phyloP scores from a whole-genome alignment of 2,888 invertebrate species.

The Latheticus oryzae region DNA sequence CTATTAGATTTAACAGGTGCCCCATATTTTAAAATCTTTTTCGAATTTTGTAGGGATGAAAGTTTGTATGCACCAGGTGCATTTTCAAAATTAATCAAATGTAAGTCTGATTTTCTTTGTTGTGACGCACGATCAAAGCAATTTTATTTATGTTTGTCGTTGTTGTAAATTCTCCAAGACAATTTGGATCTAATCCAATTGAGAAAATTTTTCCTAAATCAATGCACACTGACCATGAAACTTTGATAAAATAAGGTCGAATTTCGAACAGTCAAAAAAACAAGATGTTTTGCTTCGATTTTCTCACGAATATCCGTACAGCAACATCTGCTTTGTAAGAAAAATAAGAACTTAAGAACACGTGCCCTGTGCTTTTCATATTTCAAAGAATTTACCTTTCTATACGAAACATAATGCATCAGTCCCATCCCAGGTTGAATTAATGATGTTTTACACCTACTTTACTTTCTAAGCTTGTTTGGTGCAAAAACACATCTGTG shows the following conservation, averaged over 20 bases:
- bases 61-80: slow-evolving; percentile 22
- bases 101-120: slow-evolving; percentile 21
- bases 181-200: slow-evolving; percentile 15
- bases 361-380: slow-evolving; percentile 41
- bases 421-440: slow-evolving; percentile 47
- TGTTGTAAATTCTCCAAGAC: neutral
- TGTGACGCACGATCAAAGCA: slow-evolving; percentile 10
- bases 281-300: slow-evolving; percentile 35
- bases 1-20: slow-evolving; percentile 54
- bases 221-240: slow-evolving; percentile 12
- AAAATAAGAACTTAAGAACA: slow-evolving; percentile 39
- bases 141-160: slow-evolving; percentile 16
- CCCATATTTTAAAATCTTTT: slow-evolving; percentile 42
- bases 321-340: slow-evolving; percentile 38
- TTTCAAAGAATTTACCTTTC: slow-evolving; percentile 45
- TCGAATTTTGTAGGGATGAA: slow-evolving; percentile 24
- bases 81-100: slow-evolving; percentile 21
- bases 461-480: slow-evolving; percentile 53
- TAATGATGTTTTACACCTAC: slow-evolving; percentile 56
- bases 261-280: slow-evolving; percentile 16
- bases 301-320: slow-evolving; percentile 36
- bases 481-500: slow-evolving; percentile 51
- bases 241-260: slow-evolving; percentile 26
- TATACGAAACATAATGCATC: slow-evolving; percentile 42
- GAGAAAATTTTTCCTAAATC: slow-evolving; percentile 20